These are phyloP conservation scores for Zoroaster sp. DNA, from an alignment of 53 echinoderm and acorn worm genomes.

Conservation along the genomic window DNA sequence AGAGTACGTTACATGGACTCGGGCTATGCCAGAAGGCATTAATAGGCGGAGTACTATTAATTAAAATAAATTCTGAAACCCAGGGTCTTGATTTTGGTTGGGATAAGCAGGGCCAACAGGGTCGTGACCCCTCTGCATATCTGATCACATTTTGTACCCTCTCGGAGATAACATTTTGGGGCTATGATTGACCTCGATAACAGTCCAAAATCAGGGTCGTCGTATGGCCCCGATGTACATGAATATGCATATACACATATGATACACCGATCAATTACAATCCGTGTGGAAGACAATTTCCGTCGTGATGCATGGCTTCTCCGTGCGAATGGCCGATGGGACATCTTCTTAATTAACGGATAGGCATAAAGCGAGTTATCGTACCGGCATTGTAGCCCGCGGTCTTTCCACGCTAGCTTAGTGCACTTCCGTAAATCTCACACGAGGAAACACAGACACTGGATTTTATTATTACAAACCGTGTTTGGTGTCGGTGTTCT, in stretches of 20 bases:
- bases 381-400: neutral
- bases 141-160: neutral
- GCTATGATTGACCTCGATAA: neutral
- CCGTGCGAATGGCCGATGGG: neutral
- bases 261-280: neutral
- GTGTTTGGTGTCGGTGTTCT: neutral
- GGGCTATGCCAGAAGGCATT: neutral
- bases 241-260: neutral
- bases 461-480: neutral
- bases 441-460: neutral
- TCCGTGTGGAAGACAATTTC: neutral
- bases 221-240: neutral
- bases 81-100: neutral
- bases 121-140: neutral
- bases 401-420: neutral
- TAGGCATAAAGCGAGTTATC: conserved; percentile 4
- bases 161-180: neutral
- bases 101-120: neutral
- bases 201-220: neutral
- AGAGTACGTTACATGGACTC: neutral
- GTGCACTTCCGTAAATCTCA: neutral
- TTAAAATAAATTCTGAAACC: neutral
- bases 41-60: neutral
- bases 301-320: neutral
- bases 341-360: conserved; percentile 18